These are phyloP conservation scores for Drosophila histrio DNA, from an alignment of 2,888 invertebrate species.

Conservation along the genomic window DNA sequence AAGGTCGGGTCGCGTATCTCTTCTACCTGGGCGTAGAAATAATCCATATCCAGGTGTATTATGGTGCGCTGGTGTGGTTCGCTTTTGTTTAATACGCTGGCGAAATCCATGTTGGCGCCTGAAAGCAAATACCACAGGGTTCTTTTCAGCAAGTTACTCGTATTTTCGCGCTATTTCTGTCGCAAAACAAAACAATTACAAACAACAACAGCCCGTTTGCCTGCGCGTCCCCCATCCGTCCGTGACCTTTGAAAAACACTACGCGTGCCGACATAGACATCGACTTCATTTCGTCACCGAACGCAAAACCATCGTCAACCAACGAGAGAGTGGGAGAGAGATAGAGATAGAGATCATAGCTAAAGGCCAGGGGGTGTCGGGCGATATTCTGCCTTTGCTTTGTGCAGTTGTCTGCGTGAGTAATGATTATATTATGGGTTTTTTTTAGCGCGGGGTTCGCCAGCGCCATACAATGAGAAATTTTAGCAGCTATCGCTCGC, in stretches of 20 bases:
- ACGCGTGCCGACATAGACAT: constrained; percentile 25
- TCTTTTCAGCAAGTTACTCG: background rate
- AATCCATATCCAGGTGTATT: constrained; percentile 92
- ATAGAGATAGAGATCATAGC: background rate
- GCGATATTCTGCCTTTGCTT: constrained; percentile 9
- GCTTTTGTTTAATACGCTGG: constrained; percentile 74
- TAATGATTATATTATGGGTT: constrained; percentile 44
- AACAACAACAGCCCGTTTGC: constrained; percentile 2
- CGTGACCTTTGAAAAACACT: constrained; percentile 53
- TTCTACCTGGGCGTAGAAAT: constrained; percentile 94
- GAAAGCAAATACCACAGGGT: background rate
- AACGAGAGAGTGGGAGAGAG: constrained; percentile 9
- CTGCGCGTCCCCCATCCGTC: constrained; percentile 8
- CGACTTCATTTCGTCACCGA: constrained; percentile 57
- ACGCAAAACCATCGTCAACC: constrained; percentile 20
- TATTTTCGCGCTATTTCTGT: constrained; percentile 16
- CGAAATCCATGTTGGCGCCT: constrained; percentile 79
- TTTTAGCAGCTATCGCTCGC: constrained; percentile 51
- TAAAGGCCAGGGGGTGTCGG: constrained; percentile 25
- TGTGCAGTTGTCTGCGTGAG: constrained; percentile 43
- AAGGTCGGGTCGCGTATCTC: constrained; percentile 89
- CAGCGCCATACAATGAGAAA: constrained; percentile 48
- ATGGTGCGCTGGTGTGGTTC: constrained; percentile 88
- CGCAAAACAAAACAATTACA: constrained; percentile 26
- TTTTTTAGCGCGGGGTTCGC: constrained; percentile 50